Percentiles rank a stretch among this genome's conserved stretches.
Conservation (phyloP, 1,140 invertebrate species). For the Cotesia chilonis region DNA sequence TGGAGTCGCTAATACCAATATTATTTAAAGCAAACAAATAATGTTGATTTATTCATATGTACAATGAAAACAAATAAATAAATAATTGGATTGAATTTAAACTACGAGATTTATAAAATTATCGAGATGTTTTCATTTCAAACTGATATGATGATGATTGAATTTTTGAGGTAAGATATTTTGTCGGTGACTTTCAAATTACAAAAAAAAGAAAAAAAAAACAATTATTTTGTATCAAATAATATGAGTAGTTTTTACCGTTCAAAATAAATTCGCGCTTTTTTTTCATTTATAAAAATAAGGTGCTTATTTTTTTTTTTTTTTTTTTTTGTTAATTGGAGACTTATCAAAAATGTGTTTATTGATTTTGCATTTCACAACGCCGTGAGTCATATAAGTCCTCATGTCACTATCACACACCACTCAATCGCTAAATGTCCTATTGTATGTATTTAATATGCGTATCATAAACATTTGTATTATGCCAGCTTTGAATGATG, state of each 20-base stretch:
- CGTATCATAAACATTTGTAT: too few species aligned
- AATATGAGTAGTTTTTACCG: not conserved
- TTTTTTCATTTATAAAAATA: not conserved
- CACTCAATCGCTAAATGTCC: too few species aligned
- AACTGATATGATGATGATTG: slow-evolving; percentile 27
- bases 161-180: slow-evolving; percentile 23
- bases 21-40: too few species aligned
- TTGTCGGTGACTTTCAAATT: not conserved
- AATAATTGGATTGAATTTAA: not conserved
- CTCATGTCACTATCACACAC: too few species aligned
- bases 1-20: too few species aligned
- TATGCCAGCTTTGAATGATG: too few species aligned
- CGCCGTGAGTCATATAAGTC: slow-evolving; percentile 2
- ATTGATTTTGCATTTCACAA: slow-evolving; percentile 7
- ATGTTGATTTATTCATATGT: too few species aligned
- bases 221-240: not conserved
- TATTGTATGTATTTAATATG: too few species aligned
- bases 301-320: too few species aligned
- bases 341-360: not conserved
- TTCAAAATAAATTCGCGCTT: not conserved
- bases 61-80: too few species aligned
- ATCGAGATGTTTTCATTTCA: slow-evolving; percentile 23
- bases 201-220: not conserved
- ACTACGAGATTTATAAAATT: not conserved
- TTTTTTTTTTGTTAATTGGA: too few species aligned